These are phyloP conservation scores for Epinephelus moara DNA, from an alignment of 2,113 vertebrate species.

Conservation along the genomic window DNA sequence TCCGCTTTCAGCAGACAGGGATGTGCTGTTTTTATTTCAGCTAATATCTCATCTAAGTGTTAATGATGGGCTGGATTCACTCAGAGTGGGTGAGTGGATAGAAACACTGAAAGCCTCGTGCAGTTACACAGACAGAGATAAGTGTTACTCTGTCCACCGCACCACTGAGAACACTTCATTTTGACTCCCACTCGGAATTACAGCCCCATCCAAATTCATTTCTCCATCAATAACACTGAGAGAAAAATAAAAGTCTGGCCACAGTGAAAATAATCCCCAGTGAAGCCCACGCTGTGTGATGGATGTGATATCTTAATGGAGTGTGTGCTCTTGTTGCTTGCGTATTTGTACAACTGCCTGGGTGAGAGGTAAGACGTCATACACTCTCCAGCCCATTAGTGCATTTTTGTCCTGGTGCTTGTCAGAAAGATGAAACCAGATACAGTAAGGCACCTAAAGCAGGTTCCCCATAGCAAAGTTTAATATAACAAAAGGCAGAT, in stretches of 20 bases:
- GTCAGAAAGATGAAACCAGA: conserved; percentile 40
- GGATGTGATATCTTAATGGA: conserved; percentile 71
- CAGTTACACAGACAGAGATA: conserved; percentile 25
- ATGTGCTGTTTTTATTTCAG: conserved; percentile 25
- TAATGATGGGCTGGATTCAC: conserved; percentile 20
- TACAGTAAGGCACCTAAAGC: background rate
- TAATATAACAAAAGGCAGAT: background rate
- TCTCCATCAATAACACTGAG: conserved; percentile 42
- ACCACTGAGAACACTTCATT: conserved; percentile 28
- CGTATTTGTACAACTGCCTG: conserved; percentile 64
- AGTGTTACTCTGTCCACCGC: conserved; percentile 34
- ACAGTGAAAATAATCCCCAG: conserved; percentile 46
- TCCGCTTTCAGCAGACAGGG: background rate
- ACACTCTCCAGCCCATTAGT: conserved; percentile 45
- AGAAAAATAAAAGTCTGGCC: conserved; percentile 54
- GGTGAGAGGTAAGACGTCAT: conserved; percentile 35
- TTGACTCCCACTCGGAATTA: conserved; percentile 52
- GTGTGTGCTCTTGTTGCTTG: conserved; percentile 48
- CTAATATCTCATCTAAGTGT: conserved; percentile 3
- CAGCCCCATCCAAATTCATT: conserved; percentile 35
- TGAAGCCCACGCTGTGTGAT: conserved; percentile 50
- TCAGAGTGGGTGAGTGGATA: background rate
- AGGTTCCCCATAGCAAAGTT: background rate
- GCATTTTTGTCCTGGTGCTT: conserved; percentile 35
- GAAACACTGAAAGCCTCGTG: conserved; percentile 6